Base-by-base conservation (phyloP, 2,888 invertebrate species). In the Pyrochroa serraticornis region DNA sequence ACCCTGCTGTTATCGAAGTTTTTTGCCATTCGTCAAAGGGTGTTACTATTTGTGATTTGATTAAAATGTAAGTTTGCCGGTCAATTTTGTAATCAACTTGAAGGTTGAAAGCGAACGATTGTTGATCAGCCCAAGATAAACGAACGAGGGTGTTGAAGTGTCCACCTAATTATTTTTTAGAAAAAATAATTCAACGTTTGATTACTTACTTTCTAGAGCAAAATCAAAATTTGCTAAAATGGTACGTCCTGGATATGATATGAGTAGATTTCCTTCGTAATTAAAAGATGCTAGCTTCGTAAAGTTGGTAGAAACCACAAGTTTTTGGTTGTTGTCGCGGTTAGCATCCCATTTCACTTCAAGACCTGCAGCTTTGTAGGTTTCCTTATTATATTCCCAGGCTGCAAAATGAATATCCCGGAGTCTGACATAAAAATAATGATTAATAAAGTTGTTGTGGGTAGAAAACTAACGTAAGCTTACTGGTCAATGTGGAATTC, bases 261-360 rank as follows among this genome's bases (percentile, higher is more conserved):
- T 66, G 35, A 85, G 83, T 13, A 88, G 75, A 34, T 85, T 83
- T 0, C 85, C 88, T 38, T 83, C 85, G 65, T 88, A 85, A 62
- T 87, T 87, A 74, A 85, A 85, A 0, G 81, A 76, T 0, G 82
- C 83, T 52, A 84, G 82, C 69, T 82, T 86, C 62, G 85, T 84
- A 45, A 89, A 82, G 59, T 87, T 86, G 0, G 87, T 79, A 50
- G 85, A 84, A 0, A 85, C 77, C 64, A 84, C 82, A 59, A 90
- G 81, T 75, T 88, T 89, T 74, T 91, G 87, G 42, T 87, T 85
- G 0, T 92, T 92, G 79, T 93, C 91, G 6, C 93, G 82, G 77
- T 92, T 93, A 0, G 91, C 92, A 72, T 93, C 92, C 93, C 93
- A 93, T 75, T 91, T 91, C 10, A 93, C 75, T 52, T 91, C 89